Evolutionary conservation across 2,888 invertebrate genomes (phyloP).

Genomic region (Macropis europaea): DNA sequence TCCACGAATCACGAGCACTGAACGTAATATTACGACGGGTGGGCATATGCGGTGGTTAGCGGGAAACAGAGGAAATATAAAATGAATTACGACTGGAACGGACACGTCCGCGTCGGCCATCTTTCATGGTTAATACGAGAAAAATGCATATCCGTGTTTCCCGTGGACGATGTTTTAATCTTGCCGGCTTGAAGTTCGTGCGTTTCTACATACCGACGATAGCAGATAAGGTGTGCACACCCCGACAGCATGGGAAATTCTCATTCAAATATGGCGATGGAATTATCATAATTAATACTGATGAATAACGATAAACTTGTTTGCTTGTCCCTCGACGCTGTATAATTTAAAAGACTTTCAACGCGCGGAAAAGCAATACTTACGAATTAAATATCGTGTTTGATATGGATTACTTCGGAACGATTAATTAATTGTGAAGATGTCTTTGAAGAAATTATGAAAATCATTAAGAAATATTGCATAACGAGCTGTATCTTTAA

Average conservation of each 20-base stretch:
- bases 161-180: constrained; percentile 41
- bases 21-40: not conserved
- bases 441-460: too few species aligned
- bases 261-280: not conserved
- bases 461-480: too few species aligned
- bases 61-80: constrained; percentile 43
- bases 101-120: constrained; percentile 38
- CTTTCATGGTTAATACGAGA: constrained; percentile 41
- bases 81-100: constrained; percentile 45
- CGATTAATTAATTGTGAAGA: too few species aligned
- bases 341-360: not conserved
- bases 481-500: too few species aligned
- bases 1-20: constrained; percentile 20
- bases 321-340: too few species aligned
- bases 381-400: not conserved
- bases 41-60: constrained; percentile 14
- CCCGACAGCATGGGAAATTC: not conserved
- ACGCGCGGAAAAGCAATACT: not conserved
- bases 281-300: constrained; percentile 7
- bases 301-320: not conserved
- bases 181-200: constrained; percentile 7
- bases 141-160: constrained; percentile 31
- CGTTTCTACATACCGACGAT: constrained; percentile 1
- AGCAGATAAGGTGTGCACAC: constrained; percentile 18
- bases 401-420: too few species aligned